A percentile compares a stretch with the other conserved stretches of the same genome.
Evolutionary conservation across 2,797 vertebrate genomes (phyloP).

Genomic region (Neosalanx taihuensis): DNA sequence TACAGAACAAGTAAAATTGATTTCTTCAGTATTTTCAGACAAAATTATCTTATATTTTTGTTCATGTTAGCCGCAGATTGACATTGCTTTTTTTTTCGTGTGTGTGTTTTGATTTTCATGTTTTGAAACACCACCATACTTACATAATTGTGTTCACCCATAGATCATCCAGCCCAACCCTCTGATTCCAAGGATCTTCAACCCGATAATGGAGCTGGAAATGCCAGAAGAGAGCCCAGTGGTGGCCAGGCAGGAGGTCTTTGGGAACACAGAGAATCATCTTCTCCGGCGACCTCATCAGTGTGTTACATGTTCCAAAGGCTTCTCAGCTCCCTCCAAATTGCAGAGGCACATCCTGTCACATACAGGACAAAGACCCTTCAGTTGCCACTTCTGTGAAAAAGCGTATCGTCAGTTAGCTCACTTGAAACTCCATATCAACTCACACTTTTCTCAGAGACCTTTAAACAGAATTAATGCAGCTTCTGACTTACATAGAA

Average conservation of each 20-base stretch:
- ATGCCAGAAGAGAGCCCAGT: not conserved
- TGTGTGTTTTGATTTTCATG: not conserved
- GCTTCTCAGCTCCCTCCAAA: constrained; percentile 26
- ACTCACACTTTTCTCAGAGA: constrained; percentile 24
- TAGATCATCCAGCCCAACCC: not conserved
- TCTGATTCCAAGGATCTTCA: not conserved
- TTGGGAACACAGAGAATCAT: constrained; percentile 10
- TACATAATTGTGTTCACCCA: not conserved
- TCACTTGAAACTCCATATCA: constrained; percentile 27
- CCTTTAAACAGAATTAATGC: constrained; percentile 10
- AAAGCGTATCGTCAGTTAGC: constrained; percentile 24
- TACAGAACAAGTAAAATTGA: not conserved
- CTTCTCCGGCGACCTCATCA: constrained; percentile 26
- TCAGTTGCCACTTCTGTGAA: constrained; percentile 21
- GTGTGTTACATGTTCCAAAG: constrained; percentile 32
- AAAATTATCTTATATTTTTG: too few relatives aligned
- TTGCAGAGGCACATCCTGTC: constrained; percentile 24
- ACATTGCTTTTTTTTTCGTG: not conserved
- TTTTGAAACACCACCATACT: not conserved
- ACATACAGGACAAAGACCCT: constrained; percentile 30
- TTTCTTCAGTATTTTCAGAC: too few relatives aligned
- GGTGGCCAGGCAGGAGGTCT: constrained; percentile 8
- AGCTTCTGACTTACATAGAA: not conserved
- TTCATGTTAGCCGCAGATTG: not conserved
- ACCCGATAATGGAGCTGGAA: not conserved